Conservation (phyloP, 1,140 invertebrate genomes). For the Bicyclus anynana region DNA sequence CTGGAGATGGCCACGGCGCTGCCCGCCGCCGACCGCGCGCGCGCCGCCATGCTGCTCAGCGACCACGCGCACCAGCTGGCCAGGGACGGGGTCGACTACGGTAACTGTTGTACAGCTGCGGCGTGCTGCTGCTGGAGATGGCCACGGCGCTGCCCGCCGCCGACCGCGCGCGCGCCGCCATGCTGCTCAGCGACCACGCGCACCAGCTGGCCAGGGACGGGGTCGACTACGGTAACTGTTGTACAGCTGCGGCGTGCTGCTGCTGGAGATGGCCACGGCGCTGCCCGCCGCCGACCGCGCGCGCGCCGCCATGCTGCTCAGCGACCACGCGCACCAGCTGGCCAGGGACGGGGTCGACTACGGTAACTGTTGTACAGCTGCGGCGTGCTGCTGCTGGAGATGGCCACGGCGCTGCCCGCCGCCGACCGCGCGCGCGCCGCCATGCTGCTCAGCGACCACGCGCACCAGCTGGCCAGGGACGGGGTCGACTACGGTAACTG, state of each 20-base stretch:
- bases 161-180: slow-evolving; percentile 77
- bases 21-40: slow-evolving; percentile 80
- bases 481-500: too few relatives aligned
- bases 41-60: slow-evolving; percentile 78
- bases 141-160: slow-evolving; percentile 85
- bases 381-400: slow-evolving; percentile 93
- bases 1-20: slow-evolving; percentile 90
- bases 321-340: too few relatives aligned
- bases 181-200: too few relatives aligned
- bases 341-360: too few relatives aligned
- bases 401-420: slow-evolving; percentile 85
- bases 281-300: slow-evolving; percentile 81
- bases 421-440: slow-evolving; percentile 79
- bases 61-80: slow-evolving; percentile 76
- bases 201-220: too few relatives aligned
- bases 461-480: too few relatives aligned
- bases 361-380: too few relatives aligned
- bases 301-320: slow-evolving; percentile 77
- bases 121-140: slow-evolving; percentile 92
- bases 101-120: slow-evolving; percentile 89
- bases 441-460: too few relatives aligned
- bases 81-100: slow-evolving; percentile 31
- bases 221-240: too few relatives aligned
- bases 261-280: slow-evolving; percentile 91
- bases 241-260: slow-evolving; percentile 95